Evolutionary conservation across 2,113 vertebrate species (phyloP).

Genomic region (Solea senegalensis): DNA sequence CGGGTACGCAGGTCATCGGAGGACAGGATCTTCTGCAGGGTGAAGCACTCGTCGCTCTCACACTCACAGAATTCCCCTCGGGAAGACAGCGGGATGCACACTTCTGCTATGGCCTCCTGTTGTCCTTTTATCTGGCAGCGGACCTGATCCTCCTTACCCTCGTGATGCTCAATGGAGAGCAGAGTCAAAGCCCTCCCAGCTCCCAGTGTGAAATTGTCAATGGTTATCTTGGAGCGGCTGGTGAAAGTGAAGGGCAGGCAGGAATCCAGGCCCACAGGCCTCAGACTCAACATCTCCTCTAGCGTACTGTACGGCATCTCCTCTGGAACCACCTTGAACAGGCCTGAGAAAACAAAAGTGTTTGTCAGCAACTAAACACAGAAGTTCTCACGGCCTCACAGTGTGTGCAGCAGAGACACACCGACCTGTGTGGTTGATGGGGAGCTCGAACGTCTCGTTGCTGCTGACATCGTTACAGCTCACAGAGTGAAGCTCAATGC

Average conservation of each 20-base stretch:
- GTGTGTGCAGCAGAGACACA: neutral
- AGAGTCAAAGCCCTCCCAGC: conserved; percentile 64
- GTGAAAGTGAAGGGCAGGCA: conserved; percentile 77
- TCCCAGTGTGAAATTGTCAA: conserved; percentile 62
- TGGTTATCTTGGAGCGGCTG: conserved; percentile 60
- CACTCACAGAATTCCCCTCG: conserved; percentile 74
- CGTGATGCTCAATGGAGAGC: conserved; percentile 48
- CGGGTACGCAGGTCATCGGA: conserved; percentile 50
- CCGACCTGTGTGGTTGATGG: conserved; percentile 82
- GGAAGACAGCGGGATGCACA: conserved; percentile 71
- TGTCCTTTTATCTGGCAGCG: conserved; percentile 71
- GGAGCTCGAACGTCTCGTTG: conserved; percentile 78
- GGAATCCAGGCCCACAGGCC: conserved; percentile 46
- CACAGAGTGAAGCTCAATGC: conserved; percentile 77
- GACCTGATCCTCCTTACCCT: conserved; percentile 34
- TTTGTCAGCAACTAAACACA: neutral
- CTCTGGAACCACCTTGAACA: conserved; percentile 78
- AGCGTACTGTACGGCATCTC: conserved; percentile 59
- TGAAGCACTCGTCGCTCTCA: conserved; percentile 58
- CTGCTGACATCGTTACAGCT: conserved; percentile 76
- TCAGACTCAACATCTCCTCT: conserved; percentile 75
- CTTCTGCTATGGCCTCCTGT: conserved; percentile 27
- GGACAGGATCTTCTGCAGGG: conserved; percentile 78
- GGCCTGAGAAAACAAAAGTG: conserved; percentile 70
- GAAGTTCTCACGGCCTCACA: neutral